Evolutionary conservation across 2,113 vertebrate genomes (phyloP), one percentile per base, ranked within the genome.

Genomic region (Pitta sordida): DNA sequence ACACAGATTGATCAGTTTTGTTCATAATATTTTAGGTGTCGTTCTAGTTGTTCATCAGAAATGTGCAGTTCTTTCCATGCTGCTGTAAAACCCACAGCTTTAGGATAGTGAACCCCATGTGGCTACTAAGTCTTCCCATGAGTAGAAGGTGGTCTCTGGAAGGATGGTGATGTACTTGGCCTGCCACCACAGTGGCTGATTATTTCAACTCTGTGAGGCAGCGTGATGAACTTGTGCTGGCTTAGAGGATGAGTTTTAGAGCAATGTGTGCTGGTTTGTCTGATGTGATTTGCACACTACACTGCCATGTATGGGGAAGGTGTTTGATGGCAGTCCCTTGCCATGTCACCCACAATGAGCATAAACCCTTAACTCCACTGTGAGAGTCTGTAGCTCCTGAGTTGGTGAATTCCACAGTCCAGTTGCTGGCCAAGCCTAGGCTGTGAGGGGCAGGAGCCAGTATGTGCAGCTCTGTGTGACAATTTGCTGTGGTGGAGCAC

Each of bases 201-300:
- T 41, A 9, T 62, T 39, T 63, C 23, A 53, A 4, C 30, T 8
- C 43, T n/a, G 16, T 19, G 44, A 41, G 56, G 65, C 52, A 46
- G 39, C 3, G 11, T n/a, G 83, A n/a, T 1, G 27, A 41, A 34
- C 3, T 41, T 46, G 24, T 56, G 30, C 67, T 83, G 64, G 78
- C 11, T 55, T 59, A n/a, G 34, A 8, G 68, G 48, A 8, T 55
- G 36, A 32, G 41, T 73, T 26, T 37, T 55, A 15, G 24, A 65
- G 49, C 58, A 3, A 4, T 27, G 37, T 29, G 18, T 43, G 44
- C 48, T 71, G 27, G 4, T 59, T 30, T 55, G 39, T 48, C 26
- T 34, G 1, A 7, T 56, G 27, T 3, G 41, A 11, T 71, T 49
- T 34, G 5, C 36, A 3, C 3, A 1, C 27, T 41, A 3, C 4